These are phyloP conservation scores for Drosophila setosimentum DNA, from an alignment of 2,888 invertebrate genomes.

Conservation along the genomic window DNA sequence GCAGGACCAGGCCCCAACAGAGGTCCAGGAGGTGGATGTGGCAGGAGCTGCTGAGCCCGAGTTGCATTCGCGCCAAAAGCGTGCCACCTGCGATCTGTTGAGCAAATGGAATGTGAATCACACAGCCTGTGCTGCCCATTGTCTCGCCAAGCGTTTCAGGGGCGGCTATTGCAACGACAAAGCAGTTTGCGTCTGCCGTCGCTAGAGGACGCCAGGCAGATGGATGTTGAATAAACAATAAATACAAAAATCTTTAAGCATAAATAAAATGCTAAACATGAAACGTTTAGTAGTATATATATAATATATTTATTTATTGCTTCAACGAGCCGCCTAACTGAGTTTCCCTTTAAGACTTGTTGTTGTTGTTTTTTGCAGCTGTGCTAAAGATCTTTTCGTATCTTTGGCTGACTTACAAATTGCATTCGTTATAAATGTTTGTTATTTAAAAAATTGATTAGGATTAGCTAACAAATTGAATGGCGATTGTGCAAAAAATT, in stretches of 20 bases:
- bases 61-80: conserved; percentile 77
- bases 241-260: not conserved
- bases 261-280: not conserved
- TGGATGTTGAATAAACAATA: not conserved
- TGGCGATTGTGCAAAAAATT: conserved; percentile 62
- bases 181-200: conserved; percentile 84
- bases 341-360: conserved; percentile 31
- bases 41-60: not conserved
- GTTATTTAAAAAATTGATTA: conserved; percentile 41
- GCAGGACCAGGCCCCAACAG: not conserved
- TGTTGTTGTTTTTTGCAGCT: conserved; percentile 15
- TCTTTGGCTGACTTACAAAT: conserved; percentile 54
- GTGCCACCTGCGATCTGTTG: conserved; percentile 85
- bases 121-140: conserved; percentile 85
- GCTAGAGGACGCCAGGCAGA: conserved; percentile 25
- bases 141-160: conserved; percentile 75
- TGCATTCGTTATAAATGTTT: conserved; percentile 49
- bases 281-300: conserved; percentile 30
- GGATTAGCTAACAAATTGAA: conserved; percentile 61
- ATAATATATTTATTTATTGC: conserved; percentile 54
- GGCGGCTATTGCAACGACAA: conserved; percentile 84
- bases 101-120: conserved; percentile 72
- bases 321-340: conserved; percentile 57
- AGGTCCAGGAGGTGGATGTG: not conserved
- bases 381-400: conserved; percentile 38